Evolutionary conservation across 2,888 invertebrate species (phyloP).

Genomic region (Tanypteryx hageni): DNA sequence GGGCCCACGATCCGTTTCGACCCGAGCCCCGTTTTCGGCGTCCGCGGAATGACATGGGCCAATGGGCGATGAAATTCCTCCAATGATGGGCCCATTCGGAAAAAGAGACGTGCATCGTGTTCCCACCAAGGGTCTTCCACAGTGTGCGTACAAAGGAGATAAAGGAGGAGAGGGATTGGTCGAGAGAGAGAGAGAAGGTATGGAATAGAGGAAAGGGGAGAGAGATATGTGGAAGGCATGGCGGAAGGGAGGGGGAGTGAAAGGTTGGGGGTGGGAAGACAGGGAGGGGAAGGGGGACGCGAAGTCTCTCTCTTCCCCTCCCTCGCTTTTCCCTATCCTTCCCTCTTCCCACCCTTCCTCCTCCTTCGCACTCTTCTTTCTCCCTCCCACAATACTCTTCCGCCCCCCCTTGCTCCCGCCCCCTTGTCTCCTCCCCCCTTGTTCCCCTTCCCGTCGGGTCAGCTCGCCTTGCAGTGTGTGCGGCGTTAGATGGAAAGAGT

Average conservation of each 20-base stretch:
- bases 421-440: not conserved
- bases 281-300: not conserved
- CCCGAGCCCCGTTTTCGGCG: too few relatives aligned
- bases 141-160: not conserved
- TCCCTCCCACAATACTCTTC: not conserved
- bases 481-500: conserved; percentile 11
- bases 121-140: not conserved
- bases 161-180: not conserved
- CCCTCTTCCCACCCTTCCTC: not conserved
- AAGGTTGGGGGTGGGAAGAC: not conserved
- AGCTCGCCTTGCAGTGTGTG: conserved; percentile 8
- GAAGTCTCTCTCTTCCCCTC: not conserved
- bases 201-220: not conserved
- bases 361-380: not conserved
- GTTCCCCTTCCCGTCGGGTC: not conserved
- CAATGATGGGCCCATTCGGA: too few relatives aligned
- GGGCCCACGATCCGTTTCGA: too few relatives aligned
- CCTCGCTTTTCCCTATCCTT: not conserved
- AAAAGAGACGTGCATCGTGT: too few relatives aligned
- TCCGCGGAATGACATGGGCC: too few relatives aligned
- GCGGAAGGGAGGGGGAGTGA: not conserved
- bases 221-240: not conserved
- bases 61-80: too few relatives aligned
- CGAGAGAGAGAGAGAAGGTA: not conserved
- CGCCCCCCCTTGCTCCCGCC: not conserved